These are phyloP conservation scores for Centropus unirufus DNA, from an alignment of 2,113 vertebrate genomes.

Conservation along the genomic window DNA sequence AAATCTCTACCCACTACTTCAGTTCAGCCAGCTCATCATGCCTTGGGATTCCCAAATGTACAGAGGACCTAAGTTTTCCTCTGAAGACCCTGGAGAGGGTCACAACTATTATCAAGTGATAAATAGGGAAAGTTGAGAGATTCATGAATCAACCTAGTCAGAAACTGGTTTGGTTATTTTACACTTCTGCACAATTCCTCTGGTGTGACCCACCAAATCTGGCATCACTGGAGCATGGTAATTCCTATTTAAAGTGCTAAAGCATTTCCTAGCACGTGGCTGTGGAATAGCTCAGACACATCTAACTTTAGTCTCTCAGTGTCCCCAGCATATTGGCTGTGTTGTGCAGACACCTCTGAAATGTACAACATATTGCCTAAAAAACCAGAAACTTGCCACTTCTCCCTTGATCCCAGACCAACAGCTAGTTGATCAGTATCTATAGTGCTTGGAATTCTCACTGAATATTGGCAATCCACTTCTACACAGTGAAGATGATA, in stretches of 20 bases:
- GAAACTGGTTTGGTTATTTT: not conserved
- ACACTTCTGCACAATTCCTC: not conserved
- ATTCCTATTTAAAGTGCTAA: not conserved
- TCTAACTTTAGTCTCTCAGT: not conserved
- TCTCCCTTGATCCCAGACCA: not conserved
- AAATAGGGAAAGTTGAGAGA: fast-evolving
- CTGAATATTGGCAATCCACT: not conserved
- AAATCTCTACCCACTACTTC: not conserved
- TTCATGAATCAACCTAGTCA: not conserved
- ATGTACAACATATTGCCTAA: fast-evolving
- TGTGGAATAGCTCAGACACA: not conserved
- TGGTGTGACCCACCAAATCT: not conserved
- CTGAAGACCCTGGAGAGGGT: not conserved
- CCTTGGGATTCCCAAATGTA: not conserved
- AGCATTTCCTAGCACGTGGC: not conserved
- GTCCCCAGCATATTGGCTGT: not conserved
- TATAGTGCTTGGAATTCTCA: not conserved
- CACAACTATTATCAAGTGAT: not conserved
- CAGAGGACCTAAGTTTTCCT: not conserved
- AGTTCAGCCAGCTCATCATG: not conserved
- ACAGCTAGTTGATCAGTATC: not conserved
- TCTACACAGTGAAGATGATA: not conserved
- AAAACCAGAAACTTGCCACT: not conserved
- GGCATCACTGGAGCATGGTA: not conserved
- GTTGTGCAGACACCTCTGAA: not conserved